Conservation (phyloP, 2,888 invertebrate genomes). For the Drosophila affinis region DNA sequence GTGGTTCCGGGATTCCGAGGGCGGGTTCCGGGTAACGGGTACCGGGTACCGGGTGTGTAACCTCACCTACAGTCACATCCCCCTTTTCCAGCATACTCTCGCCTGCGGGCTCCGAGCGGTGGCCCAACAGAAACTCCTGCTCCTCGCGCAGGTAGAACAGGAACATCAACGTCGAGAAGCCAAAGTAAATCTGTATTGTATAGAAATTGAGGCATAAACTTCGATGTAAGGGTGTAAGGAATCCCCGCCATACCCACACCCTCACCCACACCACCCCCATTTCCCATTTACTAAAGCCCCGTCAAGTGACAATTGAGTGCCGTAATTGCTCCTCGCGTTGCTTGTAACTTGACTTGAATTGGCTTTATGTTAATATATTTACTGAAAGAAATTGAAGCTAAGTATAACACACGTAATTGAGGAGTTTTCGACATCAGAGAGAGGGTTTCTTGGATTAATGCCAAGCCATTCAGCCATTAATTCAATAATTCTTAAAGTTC, state of each 20-base stretch:
- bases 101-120: conserved; percentile 85
- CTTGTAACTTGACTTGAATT: conserved; percentile 5
- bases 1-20: too few relatives aligned
- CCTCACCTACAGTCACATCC: conserved; percentile 82
- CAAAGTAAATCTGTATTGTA: conserved; percentile 88
- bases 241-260: background rate
- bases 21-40: background rate
- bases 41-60: background rate
- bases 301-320: conserved; percentile 28
- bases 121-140: conserved; percentile 87
- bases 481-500: background rate
- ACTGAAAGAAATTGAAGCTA: conserved; percentile 1
- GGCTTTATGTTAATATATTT: conserved; percentile 9
- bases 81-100: conserved; percentile 86
- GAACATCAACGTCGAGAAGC: conserved; percentile 87
- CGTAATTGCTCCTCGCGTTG: conserved; percentile 22
- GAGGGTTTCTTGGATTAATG: too few relatives aligned
- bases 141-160: conserved; percentile 88
- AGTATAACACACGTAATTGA: background rate
- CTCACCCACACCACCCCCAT: too few relatives aligned
- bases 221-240: background rate
- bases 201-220: conserved; percentile 23
- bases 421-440: background rate
- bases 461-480: too few relatives aligned
- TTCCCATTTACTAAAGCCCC: background rate